These are phyloP conservation scores for Cydia pomonella DNA, from an alignment of 1,140 invertebrate genomes.

Conservation along the genomic window DNA sequence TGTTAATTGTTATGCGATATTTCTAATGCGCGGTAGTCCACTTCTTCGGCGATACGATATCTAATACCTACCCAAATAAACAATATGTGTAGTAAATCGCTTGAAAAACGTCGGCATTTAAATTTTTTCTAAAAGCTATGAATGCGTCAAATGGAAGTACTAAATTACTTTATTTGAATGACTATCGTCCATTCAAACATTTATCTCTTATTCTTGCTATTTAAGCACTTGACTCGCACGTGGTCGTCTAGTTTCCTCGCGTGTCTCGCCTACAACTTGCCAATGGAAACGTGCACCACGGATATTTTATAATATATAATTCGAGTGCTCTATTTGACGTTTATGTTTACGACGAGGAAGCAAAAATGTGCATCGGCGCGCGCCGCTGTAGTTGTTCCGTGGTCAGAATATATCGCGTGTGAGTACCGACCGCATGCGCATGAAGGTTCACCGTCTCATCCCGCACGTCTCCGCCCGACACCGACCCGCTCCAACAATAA, in stretches of 20 bases:
- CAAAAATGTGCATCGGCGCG: neutral
- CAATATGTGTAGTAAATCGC: neutral
- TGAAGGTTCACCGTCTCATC: neutral
- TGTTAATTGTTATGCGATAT: conserved; percentile 5
- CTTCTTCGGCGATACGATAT: neutral
- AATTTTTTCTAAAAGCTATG: neutral
- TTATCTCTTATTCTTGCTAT: neutral
- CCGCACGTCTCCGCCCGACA: neutral
- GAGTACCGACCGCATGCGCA: no score
- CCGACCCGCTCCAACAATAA: neutral
- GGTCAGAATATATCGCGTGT: no score
- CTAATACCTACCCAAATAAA: neutral
- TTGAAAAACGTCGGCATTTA: neutral
- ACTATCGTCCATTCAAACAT: neutral
- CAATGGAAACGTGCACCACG: neutral
- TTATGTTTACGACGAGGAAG: neutral
- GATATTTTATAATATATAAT: neutral
- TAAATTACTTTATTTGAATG: neutral
- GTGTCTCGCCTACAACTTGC: conserved; percentile 8
- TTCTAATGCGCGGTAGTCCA: neutral
- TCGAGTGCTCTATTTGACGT: neutral
- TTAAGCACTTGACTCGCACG: neutral
- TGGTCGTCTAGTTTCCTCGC: conserved; percentile 2
- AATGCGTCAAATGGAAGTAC: neutral
- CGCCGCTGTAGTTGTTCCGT: neutral